Percentiles rank a stretch among this genome's conserved stretches.
Evolutionary conservation across 2,113 vertebrate species (phyloP).

Genomic region (Perca schrenkii): DNA sequence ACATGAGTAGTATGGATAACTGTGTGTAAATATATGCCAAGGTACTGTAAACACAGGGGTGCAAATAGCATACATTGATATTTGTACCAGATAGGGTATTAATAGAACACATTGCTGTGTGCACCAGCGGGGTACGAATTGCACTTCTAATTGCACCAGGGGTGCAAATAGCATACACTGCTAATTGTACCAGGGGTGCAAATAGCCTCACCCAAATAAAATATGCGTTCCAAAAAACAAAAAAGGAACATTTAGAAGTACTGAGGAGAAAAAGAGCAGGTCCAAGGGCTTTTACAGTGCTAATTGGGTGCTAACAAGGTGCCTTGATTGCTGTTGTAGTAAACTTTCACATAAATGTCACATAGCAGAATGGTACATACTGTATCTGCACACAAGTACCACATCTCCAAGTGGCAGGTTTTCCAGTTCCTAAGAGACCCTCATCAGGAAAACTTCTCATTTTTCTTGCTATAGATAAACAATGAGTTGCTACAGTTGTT

Average conservation of each 20-base stretch:
- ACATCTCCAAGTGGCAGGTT: slow-evolving; percentile 39
- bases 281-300: slow-evolving; percentile 60
- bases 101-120: too few species aligned
- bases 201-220: too few species aligned
- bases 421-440: not conserved
- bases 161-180: too few species aligned
- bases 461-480: slow-evolving; percentile 8
- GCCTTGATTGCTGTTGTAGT: slow-evolving; percentile 74
- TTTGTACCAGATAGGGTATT: too few species aligned
- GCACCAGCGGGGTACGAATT: too few species aligned
- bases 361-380: slow-evolving; percentile 45
- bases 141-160: too few species aligned
- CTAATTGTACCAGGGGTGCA: too few species aligned
- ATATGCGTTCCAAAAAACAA: too few species aligned
- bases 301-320: slow-evolving; percentile 81
- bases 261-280: slow-evolving; percentile 40
- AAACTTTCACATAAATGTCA: slow-evolving; percentile 81
- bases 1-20: too few species aligned
- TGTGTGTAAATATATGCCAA: too few species aligned
- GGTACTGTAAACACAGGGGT: too few species aligned
- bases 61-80: too few species aligned
- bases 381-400: slow-evolving; percentile 34
- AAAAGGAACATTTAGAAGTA: slow-evolving; percentile 10
- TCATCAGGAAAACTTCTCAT: not conserved
- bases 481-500: slow-evolving; percentile 21